These are phyloP conservation scores for Zaprionus davidi DNA, from an alignment of 1,140 invertebrate species.

Conservation along the genomic window DNA sequence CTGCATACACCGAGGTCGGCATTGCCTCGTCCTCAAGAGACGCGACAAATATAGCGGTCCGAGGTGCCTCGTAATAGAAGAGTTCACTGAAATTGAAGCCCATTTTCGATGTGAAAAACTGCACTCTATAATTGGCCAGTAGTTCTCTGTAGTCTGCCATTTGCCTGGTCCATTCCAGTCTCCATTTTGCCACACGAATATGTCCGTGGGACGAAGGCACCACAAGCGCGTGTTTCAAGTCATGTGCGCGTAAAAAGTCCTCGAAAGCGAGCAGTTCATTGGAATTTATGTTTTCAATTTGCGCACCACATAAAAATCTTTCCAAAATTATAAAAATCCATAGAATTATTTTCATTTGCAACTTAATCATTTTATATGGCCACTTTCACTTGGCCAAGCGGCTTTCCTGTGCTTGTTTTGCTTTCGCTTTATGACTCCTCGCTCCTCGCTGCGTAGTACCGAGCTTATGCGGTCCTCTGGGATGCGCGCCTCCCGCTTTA, in stretches of 20 bases:
- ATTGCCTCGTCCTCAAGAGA: conserved; percentile 30
- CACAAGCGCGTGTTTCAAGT: conserved; percentile 61
- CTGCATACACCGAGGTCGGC: conserved; percentile 30
- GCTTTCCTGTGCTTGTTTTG: conserved; percentile 9
- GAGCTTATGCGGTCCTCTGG: conserved; percentile 21
- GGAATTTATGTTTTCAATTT: conserved; percentile 81
- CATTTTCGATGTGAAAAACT: conserved; percentile 58
- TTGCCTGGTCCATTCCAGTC: conserved; percentile 13
- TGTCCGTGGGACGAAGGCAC: conserved; percentile 18
- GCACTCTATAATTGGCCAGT: conserved; percentile 65
- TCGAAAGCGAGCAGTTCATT: conserved; percentile 71
- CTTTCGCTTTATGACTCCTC: neutral
- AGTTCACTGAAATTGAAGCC: conserved; percentile 54
- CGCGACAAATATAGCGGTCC: conserved; percentile 56
- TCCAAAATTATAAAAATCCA: conserved; percentile 77
- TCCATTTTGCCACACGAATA: neutral
- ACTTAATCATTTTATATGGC: conserved; percentile 77
- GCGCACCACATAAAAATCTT: conserved; percentile 60
- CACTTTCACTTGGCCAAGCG: conserved; percentile 54
- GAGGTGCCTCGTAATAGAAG: conserved; percentile 60
- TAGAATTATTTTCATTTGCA: conserved; percentile 80
- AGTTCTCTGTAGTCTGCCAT: conserved; percentile 56
- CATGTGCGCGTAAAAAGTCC: conserved; percentile 62
- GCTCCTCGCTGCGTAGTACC: conserved; percentile 19
- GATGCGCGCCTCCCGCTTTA: neutral